Base-by-base conservation (phyloP, 2,113 vertebrate species). In the Eolophus roseicapilla region DNA sequence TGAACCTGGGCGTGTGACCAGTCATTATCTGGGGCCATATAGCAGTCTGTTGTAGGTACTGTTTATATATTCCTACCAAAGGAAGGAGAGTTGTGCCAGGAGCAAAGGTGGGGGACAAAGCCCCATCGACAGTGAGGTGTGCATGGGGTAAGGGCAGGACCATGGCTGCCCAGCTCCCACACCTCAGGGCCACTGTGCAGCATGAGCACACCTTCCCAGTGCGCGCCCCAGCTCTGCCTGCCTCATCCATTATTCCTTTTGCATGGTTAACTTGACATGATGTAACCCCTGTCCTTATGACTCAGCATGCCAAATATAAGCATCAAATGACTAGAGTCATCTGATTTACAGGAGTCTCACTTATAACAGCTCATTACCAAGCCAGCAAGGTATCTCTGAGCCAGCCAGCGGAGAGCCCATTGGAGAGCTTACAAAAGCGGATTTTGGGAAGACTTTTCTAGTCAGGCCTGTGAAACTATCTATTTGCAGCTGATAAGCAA, bases 311-410 rank as follows among this genome's bases (percentile, higher is more conserved):
- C 62, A 46, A 78, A 84, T 90, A 87, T 86, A 95, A 92, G 92
- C 82, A 97, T 96, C 97, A 93, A 97, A 94, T 97, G 97, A 98
- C 95, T 92, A 43, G 63, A 95, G 92, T 97, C 96, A 97, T 97
- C 96, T 97, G 97, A 97, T 97, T 97, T 96, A 93, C 93, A 96
- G 93, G 93, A 96, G 77, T 73, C 81, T 90, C 77, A 29, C 90
- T 97, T 95, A 62, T 65, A 95, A 95, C 90, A 88, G 84, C 82
- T 92, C 84, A 81, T 95, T 96, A 91, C 20, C 0, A 4, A 81
- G 93, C 96, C 95, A 97, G 75, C 69, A 69, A 50, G 88, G 69
- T 49, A 33, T 90, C 74, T 37, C 6, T 52, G 60, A 92, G 86
- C 92, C 86, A 77, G 84, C 27, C 78, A 86, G 81, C 0, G 3